Evolutionary conservation across 2,797 vertebrate genomes (phyloP), one percentile per base, ranked within the genome.

Genomic region (Syncerus caffer): DNA sequence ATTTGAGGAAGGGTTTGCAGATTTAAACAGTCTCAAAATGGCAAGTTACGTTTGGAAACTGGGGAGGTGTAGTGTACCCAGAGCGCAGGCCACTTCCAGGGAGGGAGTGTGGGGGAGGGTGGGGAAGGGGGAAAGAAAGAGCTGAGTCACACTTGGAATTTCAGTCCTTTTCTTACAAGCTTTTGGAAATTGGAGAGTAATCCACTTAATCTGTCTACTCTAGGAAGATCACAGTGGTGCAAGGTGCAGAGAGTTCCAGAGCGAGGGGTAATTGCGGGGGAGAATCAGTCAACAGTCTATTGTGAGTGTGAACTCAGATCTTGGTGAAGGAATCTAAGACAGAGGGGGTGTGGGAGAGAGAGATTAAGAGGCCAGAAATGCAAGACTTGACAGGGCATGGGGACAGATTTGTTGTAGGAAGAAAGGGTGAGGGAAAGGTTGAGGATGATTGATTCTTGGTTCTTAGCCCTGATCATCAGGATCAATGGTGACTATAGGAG

Each of bases 341-440:
- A 67, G 42, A 89, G 12, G 0, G 11, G 17, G 11, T n/a, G 12
- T 58, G 51, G 31, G 47, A n/a, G 50, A 90, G 21, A n/a, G 38
- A 95, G 55, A 84, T 0, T 8, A 27, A 15, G 14, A 38, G 57
- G 31, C 45, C 80, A 89, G 92, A 64, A 67, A 89, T 60, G 45
- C 45, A 83, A 89, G 92, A 82, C 71, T 76, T 50, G 25, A 47
- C 76, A 80, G 84, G 34, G 27, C 11, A 23, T 50, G 21, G 80
- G 25, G 85, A 94, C 91, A 82, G 50, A 95, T 25, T 84, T 64
- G 64, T 12, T 42, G 53, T 21, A 74, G 92, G 87, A 95, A 96
- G 87, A 89, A 74, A 55, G 45, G 27, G 53, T 47, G 55, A 86
- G 57, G 67, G 17, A 51, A 96, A 76, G 58, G 89, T 27, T 47